Evolutionary conservation across 2,888 invertebrate genomes (phyloP).

Genomic region (Crossocerus cetratus): DNA sequence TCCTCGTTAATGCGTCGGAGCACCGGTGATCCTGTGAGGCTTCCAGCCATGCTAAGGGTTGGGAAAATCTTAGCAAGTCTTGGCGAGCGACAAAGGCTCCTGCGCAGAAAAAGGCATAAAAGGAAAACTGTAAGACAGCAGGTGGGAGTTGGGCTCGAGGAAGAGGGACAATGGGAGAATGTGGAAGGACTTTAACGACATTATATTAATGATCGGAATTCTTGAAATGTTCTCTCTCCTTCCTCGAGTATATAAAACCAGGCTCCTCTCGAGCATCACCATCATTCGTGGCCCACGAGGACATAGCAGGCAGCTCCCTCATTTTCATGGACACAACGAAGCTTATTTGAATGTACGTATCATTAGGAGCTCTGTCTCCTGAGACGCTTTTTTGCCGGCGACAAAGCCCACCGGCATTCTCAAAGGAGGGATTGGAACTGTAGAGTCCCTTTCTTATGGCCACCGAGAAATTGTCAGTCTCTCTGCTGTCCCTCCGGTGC

Average conservation of each 20-base stretch:
- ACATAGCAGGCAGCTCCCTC: background rate
- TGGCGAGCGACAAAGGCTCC: conserved; percentile 21
- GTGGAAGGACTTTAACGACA: conserved; percentile 22
- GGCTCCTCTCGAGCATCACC: background rate
- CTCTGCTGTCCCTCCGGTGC: too few relatives aligned
- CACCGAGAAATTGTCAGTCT: too few relatives aligned
- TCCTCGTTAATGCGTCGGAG: conserved; percentile 42
- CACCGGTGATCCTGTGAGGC: conserved; percentile 46
- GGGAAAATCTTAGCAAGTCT: background rate
- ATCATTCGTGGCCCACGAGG: background rate
- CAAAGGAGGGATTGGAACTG: too few relatives aligned
- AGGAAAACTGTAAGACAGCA: background rate
- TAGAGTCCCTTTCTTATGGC: too few relatives aligned
- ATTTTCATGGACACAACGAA: background rate
- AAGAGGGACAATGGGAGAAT: background rate
- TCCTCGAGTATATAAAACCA: conserved; percentile 10
- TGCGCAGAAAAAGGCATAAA: background rate
- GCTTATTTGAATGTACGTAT: background rate
- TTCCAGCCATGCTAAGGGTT: background rate
- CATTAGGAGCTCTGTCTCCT: too few relatives aligned
- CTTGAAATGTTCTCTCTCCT: background rate
- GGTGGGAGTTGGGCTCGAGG: background rate
- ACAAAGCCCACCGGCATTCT: too few relatives aligned
- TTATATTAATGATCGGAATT: conserved; percentile 38
- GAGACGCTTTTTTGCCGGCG: too few relatives aligned